These are phyloP conservation scores for Odontamblyopus rebecca DNA, from an alignment of 2,797 vertebrate genomes.

Conservation along the genomic window DNA sequence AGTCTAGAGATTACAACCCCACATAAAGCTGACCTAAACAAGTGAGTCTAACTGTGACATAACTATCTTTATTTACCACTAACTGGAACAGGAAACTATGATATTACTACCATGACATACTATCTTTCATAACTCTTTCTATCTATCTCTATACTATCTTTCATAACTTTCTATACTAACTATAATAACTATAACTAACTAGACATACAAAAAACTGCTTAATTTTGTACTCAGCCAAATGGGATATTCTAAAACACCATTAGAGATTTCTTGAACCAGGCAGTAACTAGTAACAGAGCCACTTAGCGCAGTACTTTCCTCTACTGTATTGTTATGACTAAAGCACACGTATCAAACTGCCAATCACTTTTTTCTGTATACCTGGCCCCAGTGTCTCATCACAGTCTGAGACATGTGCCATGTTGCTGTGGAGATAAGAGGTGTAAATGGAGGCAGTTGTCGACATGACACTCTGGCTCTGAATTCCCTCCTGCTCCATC, in stretches of 20 bases:
- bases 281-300: neutral
- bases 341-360: neutral
- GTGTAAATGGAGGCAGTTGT: slow-evolving; percentile 73
- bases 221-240: neutral
- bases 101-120: too few species aligned
- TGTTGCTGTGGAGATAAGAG: slow-evolving; percentile 67
- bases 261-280: neutral
- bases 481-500: slow-evolving; percentile 68
- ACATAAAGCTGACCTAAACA: too few species aligned
- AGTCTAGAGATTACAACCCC: too few species aligned
- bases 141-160: too few species aligned
- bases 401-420: slow-evolving; percentile 53
- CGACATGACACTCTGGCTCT: slow-evolving; percentile 73
- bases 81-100: too few species aligned
- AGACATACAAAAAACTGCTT: neutral
- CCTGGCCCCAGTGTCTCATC: slow-evolving; percentile 16
- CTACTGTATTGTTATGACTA: neutral
- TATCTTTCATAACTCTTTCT: too few species aligned
- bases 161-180: too few species aligned
- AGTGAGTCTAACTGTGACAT: too few species aligned
- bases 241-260: neutral
- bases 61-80: too few species aligned
- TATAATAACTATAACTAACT: too few species aligned
- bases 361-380: neutral
- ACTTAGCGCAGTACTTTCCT: neutral